Evolutionary conservation across 2,113 vertebrate genomes (phyloP), one percentile per base, ranked within the genome.

Genomic region (Etheostoma spectabile): DNA sequence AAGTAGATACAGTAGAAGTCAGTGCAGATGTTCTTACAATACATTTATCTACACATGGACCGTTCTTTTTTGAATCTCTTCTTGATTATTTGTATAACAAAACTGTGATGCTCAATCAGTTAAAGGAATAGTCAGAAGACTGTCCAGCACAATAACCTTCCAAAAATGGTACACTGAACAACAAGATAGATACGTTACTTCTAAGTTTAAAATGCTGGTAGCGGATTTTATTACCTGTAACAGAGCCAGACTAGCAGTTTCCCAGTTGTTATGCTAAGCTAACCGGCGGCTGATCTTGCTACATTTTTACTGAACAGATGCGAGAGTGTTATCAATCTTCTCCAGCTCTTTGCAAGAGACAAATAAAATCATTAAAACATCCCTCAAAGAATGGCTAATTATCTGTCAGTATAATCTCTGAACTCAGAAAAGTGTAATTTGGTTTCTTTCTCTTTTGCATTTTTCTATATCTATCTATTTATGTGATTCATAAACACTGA

Each of bases 1-100:
- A 73, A 81, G 62, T 12, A 51, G 33, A 48, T 62, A 55, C 56
- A 74, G 24, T 56, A 45, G 8, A 67, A 42, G 55, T 64, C 60
- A 64, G 15, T 66, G 51, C 24, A 27, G 12, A 56, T 18, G 7
- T 60, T 30, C 5, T 71, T 46, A 0, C n/a, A 63, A 16, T 51
- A 49, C 38, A 12, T 18, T 46, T 60, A 64, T 45, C 4, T 46
- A 15, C 22, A n/a, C 10, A 35, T 6, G 45, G n/a, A n/a, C n/a
- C 4, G 2, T n/a, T n/a, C n/a, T 19, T 27, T 42, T 33, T 18
- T 27, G 0, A 5, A 30, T 74, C 4, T 49, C 38, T 49, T 49
- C 0, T 52, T 74, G 2, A 16, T 51, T 14, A n/a, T n/a, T 60
- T 11, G 35, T 13, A 15, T 35, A 8, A 16, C 19, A 6, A 8